Conservation (phyloP, 1,140 invertebrate species). For the Sycobia sp. region DNA sequence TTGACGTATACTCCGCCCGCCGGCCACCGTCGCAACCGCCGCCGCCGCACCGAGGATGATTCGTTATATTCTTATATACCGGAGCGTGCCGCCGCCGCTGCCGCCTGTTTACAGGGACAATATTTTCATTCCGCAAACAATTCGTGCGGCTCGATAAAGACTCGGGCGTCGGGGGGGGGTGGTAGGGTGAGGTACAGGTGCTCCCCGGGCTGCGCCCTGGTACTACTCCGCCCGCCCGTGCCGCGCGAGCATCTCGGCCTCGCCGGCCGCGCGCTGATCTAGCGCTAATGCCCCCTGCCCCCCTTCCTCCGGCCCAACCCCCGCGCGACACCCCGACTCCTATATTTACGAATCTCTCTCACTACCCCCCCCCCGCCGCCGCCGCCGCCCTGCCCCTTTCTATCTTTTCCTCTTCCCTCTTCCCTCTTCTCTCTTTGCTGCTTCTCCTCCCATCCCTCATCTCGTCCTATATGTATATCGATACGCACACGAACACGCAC, state of each 20-base stretch:
- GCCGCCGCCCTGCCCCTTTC: not conserved
- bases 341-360: slow-evolving; percentile 48
- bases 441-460: slow-evolving; percentile 14
- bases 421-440: not conserved
- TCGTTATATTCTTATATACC: slow-evolving; percentile 53
- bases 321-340: slow-evolving; percentile 38
- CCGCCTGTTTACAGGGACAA: slow-evolving; percentile 60
- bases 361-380: not conserved
- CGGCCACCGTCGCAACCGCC: slow-evolving; percentile 22
- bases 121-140: slow-evolving; percentile 62
- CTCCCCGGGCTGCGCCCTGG: no score
- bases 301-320: no score
- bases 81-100: no score
- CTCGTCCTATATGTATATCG: slow-evolving; percentile 3
- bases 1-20: no score
- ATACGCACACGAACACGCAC: no score
- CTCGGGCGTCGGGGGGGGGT: no score
- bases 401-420: not conserved
- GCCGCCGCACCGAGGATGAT: no score
- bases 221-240: no score
- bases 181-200: slow-evolving; percentile 48
- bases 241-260: no score
- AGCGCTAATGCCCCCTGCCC: slow-evolving; percentile 52
- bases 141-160: slow-evolving; percentile 60
- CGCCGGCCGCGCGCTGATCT: no score